Evolutionary conservation across 2,797 vertebrate genomes (phyloP).

Genomic region (Geotria australis): DNA sequence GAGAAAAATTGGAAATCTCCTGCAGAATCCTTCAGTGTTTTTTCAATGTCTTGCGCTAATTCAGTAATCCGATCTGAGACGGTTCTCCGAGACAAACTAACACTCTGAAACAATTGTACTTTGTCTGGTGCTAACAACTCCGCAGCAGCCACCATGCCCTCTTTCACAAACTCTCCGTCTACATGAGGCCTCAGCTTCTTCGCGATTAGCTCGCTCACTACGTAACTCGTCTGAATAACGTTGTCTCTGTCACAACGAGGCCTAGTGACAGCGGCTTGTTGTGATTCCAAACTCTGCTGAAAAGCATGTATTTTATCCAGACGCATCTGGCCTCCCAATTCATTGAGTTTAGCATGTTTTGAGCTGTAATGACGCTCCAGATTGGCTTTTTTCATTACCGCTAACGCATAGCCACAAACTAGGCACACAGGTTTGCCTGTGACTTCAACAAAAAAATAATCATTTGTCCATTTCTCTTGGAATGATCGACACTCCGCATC

Average conservation of each 20-base stretch:
- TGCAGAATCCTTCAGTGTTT: too few species aligned
- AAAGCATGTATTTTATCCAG: slow-evolving; percentile 4
- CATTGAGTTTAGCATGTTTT: too few species aligned
- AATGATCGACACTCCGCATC: slow-evolving; percentile 3
- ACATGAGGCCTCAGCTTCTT: neutral
- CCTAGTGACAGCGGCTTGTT: slow-evolving; percentile 2
- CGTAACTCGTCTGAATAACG: too few species aligned
- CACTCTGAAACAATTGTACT: neutral
- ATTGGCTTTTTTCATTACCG: too few species aligned
- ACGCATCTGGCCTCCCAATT: slow-evolving; percentile 4
- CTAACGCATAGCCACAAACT: slow-evolving; percentile 3
- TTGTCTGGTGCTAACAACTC: too few species aligned
- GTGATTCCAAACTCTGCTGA: too few species aligned
- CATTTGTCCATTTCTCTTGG: slow-evolving; percentile 4
- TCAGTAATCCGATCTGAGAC: too few species aligned
- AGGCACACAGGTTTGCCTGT: slow-evolving; percentile 4
- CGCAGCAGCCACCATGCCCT: neutral
- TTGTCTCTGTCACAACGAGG: slow-evolving; percentile 2
- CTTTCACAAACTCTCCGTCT: neutral
- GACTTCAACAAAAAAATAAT: slow-evolving; percentile 4
- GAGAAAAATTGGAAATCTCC: too few species aligned
- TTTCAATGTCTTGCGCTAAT: slow-evolving; percentile 5
- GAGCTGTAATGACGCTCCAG: too few species aligned
- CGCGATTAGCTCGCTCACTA: neutral
- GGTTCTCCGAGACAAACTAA: too few species aligned